Evolutionary conservation across 2,113 vertebrate genomes (phyloP).

Genomic region (Diphyllodes magnificus): DNA sequence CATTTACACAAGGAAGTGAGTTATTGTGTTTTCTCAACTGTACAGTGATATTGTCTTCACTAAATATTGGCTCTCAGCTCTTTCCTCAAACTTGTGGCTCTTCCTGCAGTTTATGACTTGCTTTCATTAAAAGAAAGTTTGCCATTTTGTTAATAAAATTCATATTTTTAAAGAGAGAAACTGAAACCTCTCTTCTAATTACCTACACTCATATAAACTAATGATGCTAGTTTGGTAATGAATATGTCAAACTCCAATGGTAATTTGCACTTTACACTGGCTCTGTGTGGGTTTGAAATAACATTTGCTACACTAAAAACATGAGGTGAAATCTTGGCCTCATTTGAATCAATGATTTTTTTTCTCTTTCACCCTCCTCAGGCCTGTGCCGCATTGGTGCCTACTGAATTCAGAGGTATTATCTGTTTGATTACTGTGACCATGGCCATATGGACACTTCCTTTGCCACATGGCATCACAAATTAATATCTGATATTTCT

Average conservation of each 20-base stretch:
- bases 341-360: slow-evolving; percentile 5
- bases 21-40: not conserved
- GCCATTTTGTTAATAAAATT: slow-evolving; percentile 2
- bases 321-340: slow-evolving; percentile 22
- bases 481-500: not conserved
- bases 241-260: not conserved
- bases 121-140: not conserved
- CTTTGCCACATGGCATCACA: slow-evolving; percentile 37
- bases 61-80: not conserved
- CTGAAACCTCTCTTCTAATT: not conserved
- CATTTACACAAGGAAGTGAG: not conserved
- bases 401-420: slow-evolving; percentile 6
- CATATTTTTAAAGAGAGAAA: slow-evolving; percentile 13
- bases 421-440: slow-evolving; percentile 31
- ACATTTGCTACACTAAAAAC: slow-evolving; percentile 26
- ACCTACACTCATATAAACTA: not conserved
- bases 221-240: not conserved
- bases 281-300: slow-evolving; percentile 14
- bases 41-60: not conserved
- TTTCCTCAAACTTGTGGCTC: not conserved
- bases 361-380: not conserved
- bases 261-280: not conserved
- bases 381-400: not conserved
- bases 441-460: not conserved
- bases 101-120: not conserved